Percentiles rank a stretch among this genome's conserved stretches.
Evolutionary conservation across 1,140 invertebrate genomes (phyloP).

Genomic region (Samia ricini): DNA sequence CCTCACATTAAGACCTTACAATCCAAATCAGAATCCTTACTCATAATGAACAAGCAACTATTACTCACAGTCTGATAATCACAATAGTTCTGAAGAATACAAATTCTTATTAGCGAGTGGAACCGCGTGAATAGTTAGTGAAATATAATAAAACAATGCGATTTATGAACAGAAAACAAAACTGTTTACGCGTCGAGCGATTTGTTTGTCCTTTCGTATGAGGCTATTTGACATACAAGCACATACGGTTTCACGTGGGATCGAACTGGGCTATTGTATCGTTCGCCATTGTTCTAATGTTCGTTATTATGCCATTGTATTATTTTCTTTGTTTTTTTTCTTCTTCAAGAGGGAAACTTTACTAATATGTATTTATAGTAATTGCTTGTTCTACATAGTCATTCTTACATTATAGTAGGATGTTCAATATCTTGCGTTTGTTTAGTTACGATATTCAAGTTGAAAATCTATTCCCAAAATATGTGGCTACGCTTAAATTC

Average conservation of each 20-base stretch:
- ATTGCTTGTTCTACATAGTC: neutral
- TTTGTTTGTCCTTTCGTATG: neutral
- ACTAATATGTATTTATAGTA: neutral
- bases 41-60: no score
- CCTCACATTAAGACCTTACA: no score
- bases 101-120: no score
- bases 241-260: constrained; percentile 39
- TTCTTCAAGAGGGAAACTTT: constrained; percentile 9
- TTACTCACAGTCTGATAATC: no score
- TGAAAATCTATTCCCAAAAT: no score
- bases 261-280: constrained; percentile 6
- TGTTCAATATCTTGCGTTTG: no score
- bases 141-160: neutral
- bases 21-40: no score
- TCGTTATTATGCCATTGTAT: constrained; percentile 14
- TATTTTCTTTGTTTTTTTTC: constrained; percentile 22
- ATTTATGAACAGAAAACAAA: neutral
- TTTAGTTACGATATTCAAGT: no score
- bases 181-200: neutral
- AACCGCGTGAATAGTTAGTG: no score
- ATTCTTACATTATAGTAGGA: neutral
- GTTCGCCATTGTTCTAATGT: constrained; percentile 20
- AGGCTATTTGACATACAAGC: constrained; percentile 20
- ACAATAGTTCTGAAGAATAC: no score
- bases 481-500: no score